Base-by-base conservation (phyloP, 2,113 vertebrate species). In the Anolis carolinensis region DNA sequence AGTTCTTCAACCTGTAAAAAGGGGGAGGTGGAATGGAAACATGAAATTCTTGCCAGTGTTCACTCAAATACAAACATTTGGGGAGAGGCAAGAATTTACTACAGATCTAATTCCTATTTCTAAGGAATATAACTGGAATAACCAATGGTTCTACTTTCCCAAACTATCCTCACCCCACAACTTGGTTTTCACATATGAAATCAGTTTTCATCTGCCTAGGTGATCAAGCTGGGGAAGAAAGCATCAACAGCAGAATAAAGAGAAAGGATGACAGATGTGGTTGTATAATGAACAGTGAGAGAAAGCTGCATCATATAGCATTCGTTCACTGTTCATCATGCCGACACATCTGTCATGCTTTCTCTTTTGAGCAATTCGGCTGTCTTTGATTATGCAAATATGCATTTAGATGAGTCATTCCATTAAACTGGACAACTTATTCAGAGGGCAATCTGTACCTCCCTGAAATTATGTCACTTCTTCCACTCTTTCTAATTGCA, bases 231-330 rank as follows among this genome's bases (percentile, higher is more conserved):
- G 73, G 27, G 20, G 5, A 30, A 16, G 4, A 34, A 32, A 67
- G 27, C 82, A 75, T 50, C 30, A 50, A 0, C 44, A 62, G 8
- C n/a, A 30, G 72, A 34, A 83, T 48, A 76, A 65, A 48, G 27
- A 34, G 27, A 65, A 67, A 76, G 65, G 21, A 52, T 14, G 55
- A 65, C 73, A 76, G 59, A 84, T 84, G 73, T 67, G 82, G 50
- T 67, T 76, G 14, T 39, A 50, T 84, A 84, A 76, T 25, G 27
- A 76, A 76, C 30, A 77, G 73, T 50, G 30, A 84, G 76, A 36
- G 62, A 20, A 50, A 76, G 20, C 62, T 25, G 13, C 68, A 67
- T 32, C 30, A 48, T 76, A 65, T 65, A 25, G 3, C 30, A 50
- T 84, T 25, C 39, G 3, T 78, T 77, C 74, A 85, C 39, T 5